Evolutionary conservation across 1,140 invertebrate genomes (phyloP).

Genomic region (Diploscapter pachys): DNA sequence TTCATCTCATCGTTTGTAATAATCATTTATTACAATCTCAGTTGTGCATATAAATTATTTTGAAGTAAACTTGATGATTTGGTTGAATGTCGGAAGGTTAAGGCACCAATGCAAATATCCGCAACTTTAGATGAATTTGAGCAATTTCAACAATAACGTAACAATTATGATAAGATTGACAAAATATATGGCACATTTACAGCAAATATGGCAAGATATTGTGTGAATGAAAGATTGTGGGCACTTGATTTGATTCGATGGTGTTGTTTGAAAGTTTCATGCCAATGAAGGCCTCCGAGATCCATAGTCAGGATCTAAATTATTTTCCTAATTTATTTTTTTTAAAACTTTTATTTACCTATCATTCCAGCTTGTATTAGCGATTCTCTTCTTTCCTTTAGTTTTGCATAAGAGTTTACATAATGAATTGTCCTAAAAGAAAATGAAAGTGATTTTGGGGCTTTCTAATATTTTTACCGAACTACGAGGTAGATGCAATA

Average conservation of each 20-base stretch:
- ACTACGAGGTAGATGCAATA: conserved; percentile 23
- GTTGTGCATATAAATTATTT: too few species aligned
- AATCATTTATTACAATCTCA: too few species aligned
- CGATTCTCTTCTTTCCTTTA: conserved; percentile 16
- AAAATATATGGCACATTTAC: background rate
- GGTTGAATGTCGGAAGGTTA: too few species aligned
- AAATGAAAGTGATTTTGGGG: too few species aligned
- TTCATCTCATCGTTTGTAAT: too few species aligned
- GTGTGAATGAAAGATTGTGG: conserved; percentile 1
- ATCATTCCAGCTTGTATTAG: conserved; percentile 27
- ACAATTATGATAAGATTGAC: background rate
- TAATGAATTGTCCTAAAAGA: conserved; percentile 2
- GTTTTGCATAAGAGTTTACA: conserved; percentile 16
- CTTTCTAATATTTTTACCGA: background rate
- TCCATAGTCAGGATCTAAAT: conserved; percentile 23
- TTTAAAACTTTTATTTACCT: too few species aligned
- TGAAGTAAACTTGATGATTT: too few species aligned
- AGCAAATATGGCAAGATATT: conserved; percentile 5
- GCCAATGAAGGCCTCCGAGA: background rate
- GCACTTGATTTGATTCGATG: background rate
- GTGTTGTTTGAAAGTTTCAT: background rate
- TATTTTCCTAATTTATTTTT: too few species aligned
- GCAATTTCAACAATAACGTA: background rate
- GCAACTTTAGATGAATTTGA: background rate
- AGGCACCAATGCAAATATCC: too few species aligned